These are phyloP conservation scores for Nyctibius grandis DNA, from an alignment of 2,797 vertebrate species.

Conservation along the genomic window DNA sequence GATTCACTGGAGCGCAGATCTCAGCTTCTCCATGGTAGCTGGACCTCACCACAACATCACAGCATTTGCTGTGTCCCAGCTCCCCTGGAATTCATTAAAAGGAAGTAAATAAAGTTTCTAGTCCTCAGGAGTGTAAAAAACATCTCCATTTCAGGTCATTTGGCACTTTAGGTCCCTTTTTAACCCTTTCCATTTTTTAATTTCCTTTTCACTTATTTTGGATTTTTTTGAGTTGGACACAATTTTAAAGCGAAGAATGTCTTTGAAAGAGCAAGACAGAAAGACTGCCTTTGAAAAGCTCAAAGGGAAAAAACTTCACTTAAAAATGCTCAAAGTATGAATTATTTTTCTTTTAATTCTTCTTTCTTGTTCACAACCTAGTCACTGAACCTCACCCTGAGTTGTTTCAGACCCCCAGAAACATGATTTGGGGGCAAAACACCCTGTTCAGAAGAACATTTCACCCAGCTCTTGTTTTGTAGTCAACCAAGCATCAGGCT, in stretches of 20 bases:
- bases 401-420: neutral
- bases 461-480: neutral
- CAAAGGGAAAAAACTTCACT: neutral
- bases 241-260: neutral
- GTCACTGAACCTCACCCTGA: neutral
- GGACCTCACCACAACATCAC: neutral
- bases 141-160: neutral
- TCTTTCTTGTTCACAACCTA: neutral
- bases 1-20: neutral
- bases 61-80: neutral
- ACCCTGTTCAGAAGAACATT: neutral
- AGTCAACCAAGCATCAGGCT: neutral
- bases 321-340: neutral
- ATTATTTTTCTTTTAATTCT: neutral
- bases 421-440: neutral
- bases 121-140: neutral
- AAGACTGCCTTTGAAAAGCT: neutral
- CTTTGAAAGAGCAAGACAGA: neutral
- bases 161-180: neutral
- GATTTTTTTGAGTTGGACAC: neutral
- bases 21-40: neutral
- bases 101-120: neutral
- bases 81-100: neutral
- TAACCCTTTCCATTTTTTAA: neutral
- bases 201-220: neutral